A percentile compares a stretch with the other conserved stretches of the same genome.
Conservation (phyloP, 2,888 invertebrate genomes). For the Lycophotia porphyrea region DNA sequence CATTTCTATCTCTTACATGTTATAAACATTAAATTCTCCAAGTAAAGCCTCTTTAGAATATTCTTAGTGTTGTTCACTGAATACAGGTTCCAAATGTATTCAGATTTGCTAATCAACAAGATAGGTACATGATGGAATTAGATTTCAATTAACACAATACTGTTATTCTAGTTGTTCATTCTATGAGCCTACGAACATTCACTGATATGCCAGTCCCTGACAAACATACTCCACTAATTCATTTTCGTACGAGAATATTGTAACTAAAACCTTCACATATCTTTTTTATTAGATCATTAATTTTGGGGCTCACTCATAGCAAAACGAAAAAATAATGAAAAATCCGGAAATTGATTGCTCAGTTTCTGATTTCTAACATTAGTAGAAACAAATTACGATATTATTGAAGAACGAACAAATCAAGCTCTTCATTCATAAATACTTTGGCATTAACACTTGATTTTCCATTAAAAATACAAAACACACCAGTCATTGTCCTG, state of each 20-base stretch:
- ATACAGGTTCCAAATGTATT: background rate
- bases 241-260: background rate
- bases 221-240: background rate
- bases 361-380: background rate
- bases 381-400: background rate
- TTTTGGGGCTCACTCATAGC: background rate
- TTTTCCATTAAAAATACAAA: background rate
- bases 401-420: background rate
- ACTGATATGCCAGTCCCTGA: background rate
- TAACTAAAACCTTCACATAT: background rate
- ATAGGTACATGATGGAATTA: background rate
- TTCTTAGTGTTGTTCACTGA: constrained; percentile 19
- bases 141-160: background rate
- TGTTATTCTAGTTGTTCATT: background rate
- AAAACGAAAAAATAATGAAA: background rate
- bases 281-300: too few species aligned
- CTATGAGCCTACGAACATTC: background rate
- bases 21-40: background rate
- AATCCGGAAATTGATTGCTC: background rate
- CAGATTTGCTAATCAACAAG: background rate
- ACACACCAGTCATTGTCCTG: background rate
- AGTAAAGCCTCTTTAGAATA: constrained; percentile 8
- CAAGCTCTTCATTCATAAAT: background rate
- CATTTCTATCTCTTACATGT: background rate
- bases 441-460: background rate